Evolutionary conservation across 1,140 invertebrate genomes (phyloP), one percentile per base, ranked within the genome.

Genomic region (Sitobion miscanthi): DNA sequence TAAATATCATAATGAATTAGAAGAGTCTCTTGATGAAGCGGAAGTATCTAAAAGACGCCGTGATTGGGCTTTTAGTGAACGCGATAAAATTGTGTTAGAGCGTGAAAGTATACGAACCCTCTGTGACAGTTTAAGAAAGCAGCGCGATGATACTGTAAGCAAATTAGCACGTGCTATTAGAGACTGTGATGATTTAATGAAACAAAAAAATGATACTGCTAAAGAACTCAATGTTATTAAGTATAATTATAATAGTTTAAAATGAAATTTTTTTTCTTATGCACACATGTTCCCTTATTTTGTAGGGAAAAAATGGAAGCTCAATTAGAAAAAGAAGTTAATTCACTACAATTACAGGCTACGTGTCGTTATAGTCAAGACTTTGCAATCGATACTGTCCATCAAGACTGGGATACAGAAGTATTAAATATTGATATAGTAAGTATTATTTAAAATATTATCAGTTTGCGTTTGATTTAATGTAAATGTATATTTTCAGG

Each of bases 51-150:
- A 95, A 93, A 83, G 94, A 83, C 87, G 94, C 23, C 93, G 93
- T 47, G 99, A 99, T 95, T 99, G 98, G 98, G 99, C 99, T 1
- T 99, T 99, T 95, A 98, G 97, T 93, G 99, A 99, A 95, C 96
- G 99, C 86, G 98, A 99, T 95, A 99, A 99, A 95, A 98, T 99
- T 91, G 97, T 99, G 0, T 96, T 98, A 94, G 99, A 99, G 95
- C 96, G 99, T 93, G 99, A 99, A 95, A 99, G 98, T 94, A 98
- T 99, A 82, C 96, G 99, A 94, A 98, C 98, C 14, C 96, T 99
- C 6, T 99, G 99, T 96, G 99, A 99, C 95, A 97, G 97, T 95
- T 96, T 99, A 95, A 96, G 99, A 90, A 97, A 98, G 86, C 98
- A 99, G 95, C 96, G 99, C 21, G 99, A 99, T 95, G 96, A 98